Evolutionary conservation across 2,888 invertebrate genomes (phyloP).

Genomic region (Patella pellucida): DNA sequence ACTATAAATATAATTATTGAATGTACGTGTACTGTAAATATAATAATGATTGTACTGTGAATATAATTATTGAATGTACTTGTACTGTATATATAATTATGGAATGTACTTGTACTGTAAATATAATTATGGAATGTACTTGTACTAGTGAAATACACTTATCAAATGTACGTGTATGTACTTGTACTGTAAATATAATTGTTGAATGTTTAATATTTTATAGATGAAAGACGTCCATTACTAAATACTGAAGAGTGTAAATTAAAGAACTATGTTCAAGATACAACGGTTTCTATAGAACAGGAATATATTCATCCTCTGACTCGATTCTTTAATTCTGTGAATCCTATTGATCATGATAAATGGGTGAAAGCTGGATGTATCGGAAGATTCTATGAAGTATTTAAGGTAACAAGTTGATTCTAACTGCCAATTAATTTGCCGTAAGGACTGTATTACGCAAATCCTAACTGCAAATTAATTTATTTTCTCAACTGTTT

Average conservation of each 20-base stretch:
- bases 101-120: too few species aligned
- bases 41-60: too few species aligned
- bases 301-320: neutral
- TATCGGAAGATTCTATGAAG: conserved; percentile 67
- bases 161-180: neutral
- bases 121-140: too few species aligned
- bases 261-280: neutral
- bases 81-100: too few species aligned
- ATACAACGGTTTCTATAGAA: conserved; percentile 3
- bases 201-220: neutral
- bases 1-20: too few species aligned
- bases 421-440: neutral
- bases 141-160: too few species aligned
- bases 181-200: too few species aligned
- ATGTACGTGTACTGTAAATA: too few species aligned
- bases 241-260: neutral
- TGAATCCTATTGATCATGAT: conserved; percentile 65
- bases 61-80: too few species aligned
- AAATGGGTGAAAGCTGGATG: conserved; percentile 70
- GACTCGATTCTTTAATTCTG: conserved; percentile 51
- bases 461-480: too few species aligned
- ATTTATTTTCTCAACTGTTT: too few species aligned
- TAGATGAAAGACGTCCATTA: conserved; percentile 5
- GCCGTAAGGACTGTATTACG: too few species aligned
- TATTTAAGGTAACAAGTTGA: conserved; percentile 68